Evolutionary conservation across 2,888 invertebrate species (phyloP).

Genomic region (Idaea straminata): DNA sequence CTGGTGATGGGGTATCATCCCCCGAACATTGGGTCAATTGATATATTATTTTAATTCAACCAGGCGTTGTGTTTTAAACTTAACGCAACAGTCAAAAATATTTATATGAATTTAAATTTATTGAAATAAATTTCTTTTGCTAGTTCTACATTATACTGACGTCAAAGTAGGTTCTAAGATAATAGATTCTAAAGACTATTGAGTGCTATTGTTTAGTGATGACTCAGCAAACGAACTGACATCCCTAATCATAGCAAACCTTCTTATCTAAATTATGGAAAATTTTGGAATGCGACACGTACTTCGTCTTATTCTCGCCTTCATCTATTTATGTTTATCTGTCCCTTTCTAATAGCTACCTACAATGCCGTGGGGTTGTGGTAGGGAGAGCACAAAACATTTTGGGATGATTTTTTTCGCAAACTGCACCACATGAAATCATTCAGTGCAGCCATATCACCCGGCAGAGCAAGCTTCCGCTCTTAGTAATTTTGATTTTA

Average conservation of each 20-base stretch:
- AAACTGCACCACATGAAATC: conserved; percentile 67
- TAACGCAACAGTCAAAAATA: neutral
- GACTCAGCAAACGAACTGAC: conserved; percentile 27
- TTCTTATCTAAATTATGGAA: conserved; percentile 79
- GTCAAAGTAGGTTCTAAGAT: neutral
- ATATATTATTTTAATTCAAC: conserved; percentile 8
- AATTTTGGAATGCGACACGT: conserved; percentile 75
- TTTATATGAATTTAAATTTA: neutral
- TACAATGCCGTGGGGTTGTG: conserved; percentile 62
- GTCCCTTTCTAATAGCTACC: conserved; percentile 61
- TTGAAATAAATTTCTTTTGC: neutral
- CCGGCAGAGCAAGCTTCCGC: conserved; percentile 19
- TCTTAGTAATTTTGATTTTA: conserved; percentile 9
- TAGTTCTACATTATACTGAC: neutral
- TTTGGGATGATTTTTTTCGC: conserved; percentile 78
- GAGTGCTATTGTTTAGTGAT: neutral
- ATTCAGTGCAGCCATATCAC: conserved; percentile 48
- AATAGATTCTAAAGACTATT: neutral
- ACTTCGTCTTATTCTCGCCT: conserved; percentile 53
- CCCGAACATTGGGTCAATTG: conserved; percentile 8
- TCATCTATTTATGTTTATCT: conserved; percentile 33
- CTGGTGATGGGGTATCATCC: conserved; percentile 29
- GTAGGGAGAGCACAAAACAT: conserved; percentile 71
- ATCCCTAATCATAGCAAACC: conserved; percentile 78
- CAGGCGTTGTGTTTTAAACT: conserved; percentile 1